phyloP scores from a whole-genome alignment of 2,888 invertebrate species.

The Phlogophora meticulosa region DNA sequence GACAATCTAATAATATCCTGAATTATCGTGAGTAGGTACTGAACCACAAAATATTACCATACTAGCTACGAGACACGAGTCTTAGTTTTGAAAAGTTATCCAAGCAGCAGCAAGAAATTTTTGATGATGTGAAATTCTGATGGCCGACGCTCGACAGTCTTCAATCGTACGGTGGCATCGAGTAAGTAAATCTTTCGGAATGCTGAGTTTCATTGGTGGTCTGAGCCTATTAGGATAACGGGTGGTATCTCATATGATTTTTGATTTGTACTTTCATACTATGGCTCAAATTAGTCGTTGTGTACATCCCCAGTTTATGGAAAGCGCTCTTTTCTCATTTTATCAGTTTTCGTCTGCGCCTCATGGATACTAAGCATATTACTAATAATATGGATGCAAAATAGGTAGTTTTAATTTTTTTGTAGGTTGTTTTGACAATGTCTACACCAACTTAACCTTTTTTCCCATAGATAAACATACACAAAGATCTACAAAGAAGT shows the following conservation, averaged over 20 bases:
- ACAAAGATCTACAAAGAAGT: constrained; percentile 4
- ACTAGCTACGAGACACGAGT: constrained; percentile 60
- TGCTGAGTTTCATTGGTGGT: constrained; percentile 62
- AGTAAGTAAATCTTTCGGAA: constrained; percentile 50
- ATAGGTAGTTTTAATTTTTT: too few species aligned
- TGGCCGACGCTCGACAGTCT: constrained; percentile 40
- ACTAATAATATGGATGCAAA: background rate
- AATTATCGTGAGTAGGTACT: constrained; percentile 67
- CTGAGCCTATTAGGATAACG: constrained; percentile 35
- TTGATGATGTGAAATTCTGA: constrained; percentile 65
- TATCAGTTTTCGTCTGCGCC: constrained; percentile 31
- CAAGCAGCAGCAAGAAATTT: constrained; percentile 69
- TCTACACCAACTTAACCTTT: constrained; percentile 2
- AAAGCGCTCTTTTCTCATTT: constrained; percentile 18
- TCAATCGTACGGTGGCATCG: constrained; percentile 50
- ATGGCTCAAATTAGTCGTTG: constrained; percentile 16
- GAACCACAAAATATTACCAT: constrained; percentile 69
- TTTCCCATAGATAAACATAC: background rate
- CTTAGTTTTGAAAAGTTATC: constrained; percentile 63
- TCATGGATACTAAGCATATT: background rate
- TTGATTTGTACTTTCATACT: constrained; percentile 9
- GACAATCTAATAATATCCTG: too few species aligned
- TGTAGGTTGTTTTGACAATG: constrained; percentile 28
- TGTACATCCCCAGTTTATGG: constrained; percentile 11
- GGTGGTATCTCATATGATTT: constrained; percentile 3